Percentiles rank a stretch among this genome's conserved stretches.
Evolutionary conservation across 2,797 vertebrate species (phyloP).

Genomic region (Spatula versicolor): DNA sequence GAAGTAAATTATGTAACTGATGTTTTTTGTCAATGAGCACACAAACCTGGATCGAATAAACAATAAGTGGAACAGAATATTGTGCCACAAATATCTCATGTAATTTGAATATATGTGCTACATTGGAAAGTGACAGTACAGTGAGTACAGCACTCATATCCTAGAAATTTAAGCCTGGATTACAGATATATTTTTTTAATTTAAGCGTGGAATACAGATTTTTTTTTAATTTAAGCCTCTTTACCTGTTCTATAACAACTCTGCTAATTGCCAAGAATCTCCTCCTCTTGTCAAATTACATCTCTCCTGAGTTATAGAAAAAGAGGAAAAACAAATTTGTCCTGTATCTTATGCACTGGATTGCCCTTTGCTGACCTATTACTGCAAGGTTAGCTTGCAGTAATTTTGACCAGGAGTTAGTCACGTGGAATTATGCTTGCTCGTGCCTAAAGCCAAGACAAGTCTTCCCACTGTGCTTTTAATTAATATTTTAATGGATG

Average conservation of each 20-base stretch:
- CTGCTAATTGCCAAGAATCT: neutral
- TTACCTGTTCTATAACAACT: neutral
- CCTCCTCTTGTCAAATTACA: neutral
- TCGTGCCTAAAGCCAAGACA: neutral
- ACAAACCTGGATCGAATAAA: neutral
- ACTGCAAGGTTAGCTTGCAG: neutral
- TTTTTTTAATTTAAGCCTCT: neutral
- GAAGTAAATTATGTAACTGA: neutral
- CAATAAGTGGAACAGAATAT: neutral
- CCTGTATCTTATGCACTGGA: neutral
- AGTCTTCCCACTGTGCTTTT: neutral
- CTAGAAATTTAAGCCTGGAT: neutral
- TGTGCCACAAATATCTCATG: neutral
- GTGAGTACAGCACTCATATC: neutral
- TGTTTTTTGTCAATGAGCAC: neutral
- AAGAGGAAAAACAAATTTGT: neutral
- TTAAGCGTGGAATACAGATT: neutral
- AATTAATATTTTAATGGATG: conserved; percentile 28
- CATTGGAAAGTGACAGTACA: neutral
- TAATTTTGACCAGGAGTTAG: neutral
- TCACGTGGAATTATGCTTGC: neutral
- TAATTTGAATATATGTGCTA: neutral
- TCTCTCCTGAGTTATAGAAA: neutral
- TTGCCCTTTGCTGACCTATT: neutral
- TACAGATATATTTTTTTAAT: neutral